These are phyloP conservation scores for Piliocolobus tephrosceles DNA, from an alignment of 2,113 vertebrate species.

Conservation along the genomic window DNA sequence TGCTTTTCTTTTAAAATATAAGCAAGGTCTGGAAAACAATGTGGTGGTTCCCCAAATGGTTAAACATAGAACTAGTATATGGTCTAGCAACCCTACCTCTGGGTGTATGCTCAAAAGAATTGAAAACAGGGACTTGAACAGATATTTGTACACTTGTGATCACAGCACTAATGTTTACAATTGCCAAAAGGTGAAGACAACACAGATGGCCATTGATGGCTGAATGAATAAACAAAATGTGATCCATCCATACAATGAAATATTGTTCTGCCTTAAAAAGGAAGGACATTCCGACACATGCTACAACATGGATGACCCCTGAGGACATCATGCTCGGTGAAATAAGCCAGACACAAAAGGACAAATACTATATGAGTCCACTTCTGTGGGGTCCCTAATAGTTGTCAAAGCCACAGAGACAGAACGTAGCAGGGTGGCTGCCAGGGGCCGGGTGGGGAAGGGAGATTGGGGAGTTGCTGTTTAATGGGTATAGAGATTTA, in stretches of 20 bases:
- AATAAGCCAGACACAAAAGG: not conserved
- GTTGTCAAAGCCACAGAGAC: not conserved
- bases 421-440: not conserved
- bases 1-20: not conserved
- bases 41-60: not conserved
- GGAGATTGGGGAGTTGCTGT: not conserved
- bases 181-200: not conserved
- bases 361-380: not conserved
- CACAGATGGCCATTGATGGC: not conserved
- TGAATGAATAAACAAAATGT: not conserved
- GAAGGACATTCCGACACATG: not conserved
- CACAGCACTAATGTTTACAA: not conserved
- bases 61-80: not conserved
- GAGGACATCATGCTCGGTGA: not conserved
- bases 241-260: no score
- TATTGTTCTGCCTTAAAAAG: not conserved
- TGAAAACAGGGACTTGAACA: not conserved
- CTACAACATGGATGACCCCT: not conserved
- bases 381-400: not conserved
- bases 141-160: not conserved
- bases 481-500: not conserved
- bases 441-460: not conserved
- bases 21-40: not conserved
- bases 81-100: not conserved
- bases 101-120: not conserved